Conservation (phyloP, 2,797 vertebrate species). For the Numenius phaeopus region DNA sequence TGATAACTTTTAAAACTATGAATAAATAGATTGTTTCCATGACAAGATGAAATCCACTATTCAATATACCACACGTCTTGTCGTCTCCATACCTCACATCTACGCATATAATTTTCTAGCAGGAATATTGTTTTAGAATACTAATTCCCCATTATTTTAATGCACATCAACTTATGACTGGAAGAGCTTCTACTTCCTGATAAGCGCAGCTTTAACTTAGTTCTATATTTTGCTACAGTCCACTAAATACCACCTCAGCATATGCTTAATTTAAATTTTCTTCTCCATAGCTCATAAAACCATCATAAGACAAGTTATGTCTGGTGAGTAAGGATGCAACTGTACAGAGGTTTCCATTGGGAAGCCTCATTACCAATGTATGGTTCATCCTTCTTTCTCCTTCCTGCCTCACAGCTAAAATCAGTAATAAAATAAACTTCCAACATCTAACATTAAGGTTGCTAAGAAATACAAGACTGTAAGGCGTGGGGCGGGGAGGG, state of each 20-base stretch:
- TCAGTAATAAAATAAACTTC: conserved; percentile 5
- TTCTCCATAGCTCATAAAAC: neutral
- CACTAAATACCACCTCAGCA: neutral
- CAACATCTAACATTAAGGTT: neutral
- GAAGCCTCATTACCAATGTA: neutral
- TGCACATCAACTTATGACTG: neutral
- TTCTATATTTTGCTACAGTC: neutral
- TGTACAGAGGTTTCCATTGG: neutral
- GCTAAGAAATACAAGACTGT: neutral
- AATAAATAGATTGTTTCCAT: conserved; percentile 21
- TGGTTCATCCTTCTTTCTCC: neutral
- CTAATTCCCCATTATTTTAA: conserved; percentile 9
- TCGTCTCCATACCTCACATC: neutral
- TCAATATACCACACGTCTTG: neutral
- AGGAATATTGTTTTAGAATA: conserved; percentile 26
- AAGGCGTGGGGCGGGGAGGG: neutral
- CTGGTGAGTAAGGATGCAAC: neutral
- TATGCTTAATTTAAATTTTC: neutral
- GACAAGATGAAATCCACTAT: conserved; percentile 23
- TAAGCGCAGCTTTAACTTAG: neutral
- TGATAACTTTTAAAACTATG: conserved; percentile 6
- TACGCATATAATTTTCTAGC: conserved; percentile 38
- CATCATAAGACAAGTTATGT: neutral
- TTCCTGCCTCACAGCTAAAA: neutral
- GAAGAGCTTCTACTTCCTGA: conserved; percentile 21